Conservation (phyloP, 2,113 vertebrate genomes). For the Plecotus auritus region DNA sequence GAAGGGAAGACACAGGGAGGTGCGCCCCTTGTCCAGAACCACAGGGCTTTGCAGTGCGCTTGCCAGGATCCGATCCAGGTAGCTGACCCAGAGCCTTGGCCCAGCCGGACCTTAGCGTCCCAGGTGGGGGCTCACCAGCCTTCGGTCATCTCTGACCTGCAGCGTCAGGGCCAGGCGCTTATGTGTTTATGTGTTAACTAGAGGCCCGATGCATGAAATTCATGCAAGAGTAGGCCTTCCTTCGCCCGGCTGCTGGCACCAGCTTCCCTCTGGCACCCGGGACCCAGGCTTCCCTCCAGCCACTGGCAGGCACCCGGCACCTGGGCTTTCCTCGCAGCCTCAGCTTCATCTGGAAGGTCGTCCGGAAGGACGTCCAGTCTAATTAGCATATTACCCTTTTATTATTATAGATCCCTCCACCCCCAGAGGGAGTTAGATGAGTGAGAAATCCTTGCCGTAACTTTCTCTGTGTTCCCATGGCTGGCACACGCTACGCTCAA, state of each 20-base stretch:
- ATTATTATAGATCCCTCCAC: no score
- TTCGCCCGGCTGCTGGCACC: no score
- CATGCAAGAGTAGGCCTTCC: no score
- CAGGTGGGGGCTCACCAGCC: neutral
- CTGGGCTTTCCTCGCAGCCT: no score
- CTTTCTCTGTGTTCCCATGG: neutral
- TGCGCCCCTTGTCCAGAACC: neutral
- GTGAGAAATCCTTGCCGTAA: neutral
- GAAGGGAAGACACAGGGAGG: neutral
- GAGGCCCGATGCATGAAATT: no score
- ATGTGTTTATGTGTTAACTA: neutral
- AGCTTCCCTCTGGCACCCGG: no score
- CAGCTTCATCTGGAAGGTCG: no score
- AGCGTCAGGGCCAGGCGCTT: neutral
- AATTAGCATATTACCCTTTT: no score
- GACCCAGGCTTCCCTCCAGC: no score
- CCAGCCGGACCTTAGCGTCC: neutral
- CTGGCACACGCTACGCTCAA: rapidly evolving
- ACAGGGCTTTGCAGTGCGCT: rapidly evolving
- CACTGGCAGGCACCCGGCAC: no score
- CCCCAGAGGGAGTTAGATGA: neutral
- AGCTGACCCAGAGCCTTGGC: neutral
- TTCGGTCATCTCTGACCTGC: neutral
- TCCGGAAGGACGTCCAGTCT: no score
- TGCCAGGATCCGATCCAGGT: neutral